phyloP scores from a whole-genome alignment of 2,113 vertebrate species.

The Grammomys surdaster region DNA sequence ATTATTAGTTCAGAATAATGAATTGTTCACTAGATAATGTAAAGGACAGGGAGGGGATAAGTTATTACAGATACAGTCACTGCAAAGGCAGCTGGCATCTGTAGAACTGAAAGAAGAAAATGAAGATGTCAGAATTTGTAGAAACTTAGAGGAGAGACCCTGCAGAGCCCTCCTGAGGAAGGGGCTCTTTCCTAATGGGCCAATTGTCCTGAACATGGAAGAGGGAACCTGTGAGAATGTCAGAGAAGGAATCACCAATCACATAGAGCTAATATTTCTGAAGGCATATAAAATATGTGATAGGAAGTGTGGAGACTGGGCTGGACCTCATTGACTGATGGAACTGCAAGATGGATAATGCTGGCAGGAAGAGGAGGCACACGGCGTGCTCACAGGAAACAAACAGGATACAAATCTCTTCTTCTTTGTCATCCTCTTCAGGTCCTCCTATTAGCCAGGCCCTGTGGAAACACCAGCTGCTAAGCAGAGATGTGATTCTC shows the following conservation, averaged over 20 bases:
- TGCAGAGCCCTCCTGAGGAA: background rate
- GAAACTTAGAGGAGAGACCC: background rate
- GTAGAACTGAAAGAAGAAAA: background rate
- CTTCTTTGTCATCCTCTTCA: background rate
- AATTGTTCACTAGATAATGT: conserved; percentile 20
- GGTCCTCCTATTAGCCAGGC: background rate
- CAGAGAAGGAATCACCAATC: background rate
- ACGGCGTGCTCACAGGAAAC: background rate
- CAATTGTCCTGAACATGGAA: background rate
- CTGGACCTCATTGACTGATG: too few relatives aligned
- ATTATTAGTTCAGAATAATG: conserved; percentile 5
- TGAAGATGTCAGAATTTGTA: conserved; percentile 16
- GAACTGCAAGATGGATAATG: background rate
- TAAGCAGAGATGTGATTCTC: background rate
- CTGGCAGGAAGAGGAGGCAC: background rate
- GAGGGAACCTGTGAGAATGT: background rate
- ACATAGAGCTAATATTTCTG: background rate
- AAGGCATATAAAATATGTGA: background rate
- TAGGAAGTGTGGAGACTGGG: background rate
- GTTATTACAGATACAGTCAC: background rate
- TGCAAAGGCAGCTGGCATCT: background rate
- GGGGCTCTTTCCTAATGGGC: background rate
- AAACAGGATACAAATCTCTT: background rate
- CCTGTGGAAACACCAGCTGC: background rate
- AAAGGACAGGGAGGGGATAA: conserved; percentile 40